Conservation (phyloP, 2,888 invertebrate species). For the Serrognathus titanus region DNA sequence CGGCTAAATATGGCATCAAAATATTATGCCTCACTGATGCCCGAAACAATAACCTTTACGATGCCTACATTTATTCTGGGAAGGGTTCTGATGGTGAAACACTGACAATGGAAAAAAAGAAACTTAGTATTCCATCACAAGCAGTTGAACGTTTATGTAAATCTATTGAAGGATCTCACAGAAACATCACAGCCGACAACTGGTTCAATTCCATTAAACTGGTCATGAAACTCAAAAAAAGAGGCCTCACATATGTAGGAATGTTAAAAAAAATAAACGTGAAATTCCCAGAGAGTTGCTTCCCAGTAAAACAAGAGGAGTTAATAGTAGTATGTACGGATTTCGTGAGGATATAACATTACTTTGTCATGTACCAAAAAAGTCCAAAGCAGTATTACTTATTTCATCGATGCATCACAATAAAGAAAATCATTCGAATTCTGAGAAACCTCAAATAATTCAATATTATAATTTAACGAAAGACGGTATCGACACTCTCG, state of each 20-base stretch:
- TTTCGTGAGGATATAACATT: too few relatives aligned
- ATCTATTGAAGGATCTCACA: slow-evolving; percentile 30
- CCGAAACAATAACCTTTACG: slow-evolving; percentile 25
- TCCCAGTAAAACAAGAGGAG: too few relatives aligned
- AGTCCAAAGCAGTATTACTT: too few relatives aligned
- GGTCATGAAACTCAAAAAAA: slow-evolving; percentile 12
- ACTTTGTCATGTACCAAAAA: too few relatives aligned
- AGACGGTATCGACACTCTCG: too few relatives aligned
- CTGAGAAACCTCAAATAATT: too few relatives aligned
- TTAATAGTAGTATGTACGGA: too few relatives aligned
- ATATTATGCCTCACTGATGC: slow-evolving; percentile 27
- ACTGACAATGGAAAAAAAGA: slow-evolving; percentile 28
- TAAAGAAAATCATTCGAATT: too few relatives aligned
- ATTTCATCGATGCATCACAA: too few relatives aligned
- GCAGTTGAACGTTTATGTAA: slow-evolving; percentile 30
- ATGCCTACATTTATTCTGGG: slow-evolving; percentile 32
- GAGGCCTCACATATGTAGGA: slow-evolving; percentile 28
- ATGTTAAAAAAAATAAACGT: slow-evolving; percentile 4
- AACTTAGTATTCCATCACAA: slow-evolving; percentile 32
- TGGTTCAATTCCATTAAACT: slow-evolving; percentile 32
- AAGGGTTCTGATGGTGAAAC: slow-evolving; percentile 32
- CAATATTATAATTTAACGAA: too few relatives aligned
- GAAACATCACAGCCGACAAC: slow-evolving; percentile 34
- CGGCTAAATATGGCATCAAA: slow-evolving; percentile 31
- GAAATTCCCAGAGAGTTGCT: too few relatives aligned